Evolutionary conservation across 2,888 invertebrate species (phyloP).

Genomic region (Sceliomorpha sp.): DNA sequence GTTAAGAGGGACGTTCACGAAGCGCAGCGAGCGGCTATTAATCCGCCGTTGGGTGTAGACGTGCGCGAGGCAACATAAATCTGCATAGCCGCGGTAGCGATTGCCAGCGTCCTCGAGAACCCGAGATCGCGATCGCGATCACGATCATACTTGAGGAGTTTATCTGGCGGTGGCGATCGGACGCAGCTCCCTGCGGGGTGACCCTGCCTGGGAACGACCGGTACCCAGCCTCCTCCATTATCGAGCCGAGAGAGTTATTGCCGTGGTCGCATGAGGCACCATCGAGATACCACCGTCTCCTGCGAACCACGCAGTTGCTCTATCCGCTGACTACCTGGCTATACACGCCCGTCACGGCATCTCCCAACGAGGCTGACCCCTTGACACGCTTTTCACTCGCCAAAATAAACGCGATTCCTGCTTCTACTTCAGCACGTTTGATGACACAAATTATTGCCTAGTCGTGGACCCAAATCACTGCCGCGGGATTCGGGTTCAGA

Average conservation of each 20-base stretch:
- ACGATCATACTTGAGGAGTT: conserved; percentile 57
- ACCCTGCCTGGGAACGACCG: conserved; percentile 57
- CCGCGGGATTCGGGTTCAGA: too few relatives aligned
- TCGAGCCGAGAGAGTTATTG: conserved; percentile 56
- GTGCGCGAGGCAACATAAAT: conserved; percentile 60
- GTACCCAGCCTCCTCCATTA: conserved; percentile 55
- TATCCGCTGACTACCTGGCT: conserved; percentile 5
- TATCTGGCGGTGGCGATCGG: conserved; percentile 57
- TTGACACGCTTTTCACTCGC: conserved; percentile 16
- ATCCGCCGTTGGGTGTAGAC: conserved; percentile 34
- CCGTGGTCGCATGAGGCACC: conserved; percentile 49
- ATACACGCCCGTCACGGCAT: conserved; percentile 10
- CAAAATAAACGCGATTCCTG: conserved; percentile 5
- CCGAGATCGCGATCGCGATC: conserved; percentile 58
- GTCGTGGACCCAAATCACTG: too few relatives aligned
- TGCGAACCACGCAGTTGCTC: conserved; percentile 8
- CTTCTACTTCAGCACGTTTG: too few relatives aligned
- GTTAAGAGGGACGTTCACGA: conserved; percentile 45
- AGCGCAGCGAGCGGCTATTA: conserved; percentile 35
- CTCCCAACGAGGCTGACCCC: conserved; percentile 13
- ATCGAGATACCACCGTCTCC: conserved; percentile 35
- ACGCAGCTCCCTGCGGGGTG: conserved; percentile 45
- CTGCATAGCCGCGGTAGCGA: conserved; percentile 63
- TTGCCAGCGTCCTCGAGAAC: conserved; percentile 36
- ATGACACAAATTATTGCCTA: too few relatives aligned